Conservation (phyloP, 2,888 invertebrate species). For the Tenthredo livida region DNA sequence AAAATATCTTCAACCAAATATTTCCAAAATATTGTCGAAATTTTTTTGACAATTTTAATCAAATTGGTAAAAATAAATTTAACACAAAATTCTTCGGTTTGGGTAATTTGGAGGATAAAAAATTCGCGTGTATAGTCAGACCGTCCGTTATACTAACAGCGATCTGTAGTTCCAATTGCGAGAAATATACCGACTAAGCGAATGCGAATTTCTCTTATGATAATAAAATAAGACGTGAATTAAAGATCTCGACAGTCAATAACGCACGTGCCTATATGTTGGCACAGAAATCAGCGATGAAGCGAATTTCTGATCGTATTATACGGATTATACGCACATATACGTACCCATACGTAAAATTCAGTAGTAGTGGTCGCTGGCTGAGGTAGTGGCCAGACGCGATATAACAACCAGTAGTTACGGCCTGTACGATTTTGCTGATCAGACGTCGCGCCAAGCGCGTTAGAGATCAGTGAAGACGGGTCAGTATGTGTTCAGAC, state of each 20-base stretch:
- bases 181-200: constrained; percentile 32
- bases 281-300: background rate
- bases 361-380: constrained; percentile 1
- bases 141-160: background rate
- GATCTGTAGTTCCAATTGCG: constrained; percentile 20
- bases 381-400: background rate
- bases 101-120: background rate
- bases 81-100: background rate
- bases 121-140: background rate
- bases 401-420: background rate
- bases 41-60: background rate
- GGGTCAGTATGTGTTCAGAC: constrained; percentile 16
- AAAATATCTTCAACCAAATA: too few species aligned
- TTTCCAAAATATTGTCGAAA: background rate
- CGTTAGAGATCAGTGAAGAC: background rate
- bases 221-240: background rate
- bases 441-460: constrained; percentile 11
- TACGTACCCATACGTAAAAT: background rate
- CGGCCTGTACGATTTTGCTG: background rate
- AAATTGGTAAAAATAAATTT: background rate
- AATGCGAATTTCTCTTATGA: background rate
- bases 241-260: background rate
- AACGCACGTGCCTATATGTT: background rate
- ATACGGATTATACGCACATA: background rate
- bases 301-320: background rate